Percentiles rank a stretch among this genome's conserved stretches.
phyloP scores from a whole-genome alignment of 2,888 invertebrate species.

The Gonocerus acuteangulatus region DNA sequence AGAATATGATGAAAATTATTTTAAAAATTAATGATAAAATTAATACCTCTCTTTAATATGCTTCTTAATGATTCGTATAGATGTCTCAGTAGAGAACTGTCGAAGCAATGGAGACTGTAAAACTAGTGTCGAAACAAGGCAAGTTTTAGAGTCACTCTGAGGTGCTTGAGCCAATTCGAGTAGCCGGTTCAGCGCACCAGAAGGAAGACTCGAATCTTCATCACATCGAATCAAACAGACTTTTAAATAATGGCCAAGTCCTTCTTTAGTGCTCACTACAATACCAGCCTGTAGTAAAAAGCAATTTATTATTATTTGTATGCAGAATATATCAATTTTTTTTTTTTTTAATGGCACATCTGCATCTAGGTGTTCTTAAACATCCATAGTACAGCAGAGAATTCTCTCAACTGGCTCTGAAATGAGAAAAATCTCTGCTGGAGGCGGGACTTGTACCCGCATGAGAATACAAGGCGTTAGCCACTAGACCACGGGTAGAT shows the following conservation, averaged over 20 bases:
- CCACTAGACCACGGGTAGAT: too few species aligned
- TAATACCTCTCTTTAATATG: constrained; percentile 33
- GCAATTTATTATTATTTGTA: too few species aligned
- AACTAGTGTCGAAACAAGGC: constrained; percentile 35
- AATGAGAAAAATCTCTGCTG: too few species aligned
- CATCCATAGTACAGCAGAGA: too few species aligned
- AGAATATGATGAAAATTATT: too few species aligned
- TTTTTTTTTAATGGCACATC: too few species aligned
- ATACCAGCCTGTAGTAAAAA: constrained; percentile 27
- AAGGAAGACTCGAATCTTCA: constrained; percentile 47
- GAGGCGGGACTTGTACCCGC: too few species aligned
- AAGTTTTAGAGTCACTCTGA: constrained; percentile 19
- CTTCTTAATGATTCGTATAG: constrained; percentile 33
- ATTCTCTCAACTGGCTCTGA: too few species aligned
- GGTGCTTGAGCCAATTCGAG: constrained; percentile 36
- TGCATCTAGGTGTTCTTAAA: too few species aligned
- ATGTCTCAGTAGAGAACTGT: constrained; percentile 36
- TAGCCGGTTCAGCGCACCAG: constrained; percentile 46
- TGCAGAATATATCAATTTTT: too few species aligned
- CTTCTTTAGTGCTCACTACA: constrained; percentile 36
- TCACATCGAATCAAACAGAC: constrained; percentile 42
- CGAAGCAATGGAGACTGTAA: constrained; percentile 36
- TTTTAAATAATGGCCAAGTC: constrained; percentile 38
- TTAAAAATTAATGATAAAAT: too few species aligned
- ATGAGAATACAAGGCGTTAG: too few species aligned